Evolutionary conservation across 2,888 invertebrate species (phyloP), one percentile per base, ranked within the genome.

Genomic region (Orthosia incerta): DNA sequence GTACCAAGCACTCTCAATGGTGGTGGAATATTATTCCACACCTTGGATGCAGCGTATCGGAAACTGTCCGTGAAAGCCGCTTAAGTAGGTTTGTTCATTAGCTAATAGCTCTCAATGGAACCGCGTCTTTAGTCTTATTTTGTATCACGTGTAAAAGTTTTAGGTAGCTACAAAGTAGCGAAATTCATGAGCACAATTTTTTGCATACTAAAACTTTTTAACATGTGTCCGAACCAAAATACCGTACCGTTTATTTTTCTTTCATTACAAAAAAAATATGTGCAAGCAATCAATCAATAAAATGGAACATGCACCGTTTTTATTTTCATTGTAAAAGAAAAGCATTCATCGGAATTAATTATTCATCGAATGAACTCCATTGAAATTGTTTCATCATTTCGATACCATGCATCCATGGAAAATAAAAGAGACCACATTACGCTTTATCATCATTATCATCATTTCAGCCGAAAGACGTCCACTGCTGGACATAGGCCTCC

Each of bases 281-380:
- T 13, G 23, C 16, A 63, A 61, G 16, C 20, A 51, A 57, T 57
- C 13, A 66, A 53, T 57, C 16, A 56, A 62, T 57, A 68, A 68
- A 80, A 60, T 56, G 59, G 53, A 56, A 63, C 59, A 31, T 39
- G 63, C 46, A 26, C 46, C 26, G 67, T 80, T 74, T 68, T 48
- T 61, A 9, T 50, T 68, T 61, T 56, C 26, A 56, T 64, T 48
- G 26, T 15, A 18, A 75, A 80, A 57, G n/a, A 56, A 68, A 64
- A 74, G 18, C 60, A 61, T 56, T 80, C 48, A 50, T 56, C 39
- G 20, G 45, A 65, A 62, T 79, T 0, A 79, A 74, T 60, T 18
- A 48, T 60, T 63, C 23, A 63, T 18, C 4, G 16, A 74, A 23
- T 31, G 55, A 11, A 68, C 55, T 46, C 39, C 64, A 64, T 79